These are phyloP conservation scores for Chelonia mydas DNA, from an alignment of 2,797 vertebrate genomes.

Conservation along the genomic window DNA sequence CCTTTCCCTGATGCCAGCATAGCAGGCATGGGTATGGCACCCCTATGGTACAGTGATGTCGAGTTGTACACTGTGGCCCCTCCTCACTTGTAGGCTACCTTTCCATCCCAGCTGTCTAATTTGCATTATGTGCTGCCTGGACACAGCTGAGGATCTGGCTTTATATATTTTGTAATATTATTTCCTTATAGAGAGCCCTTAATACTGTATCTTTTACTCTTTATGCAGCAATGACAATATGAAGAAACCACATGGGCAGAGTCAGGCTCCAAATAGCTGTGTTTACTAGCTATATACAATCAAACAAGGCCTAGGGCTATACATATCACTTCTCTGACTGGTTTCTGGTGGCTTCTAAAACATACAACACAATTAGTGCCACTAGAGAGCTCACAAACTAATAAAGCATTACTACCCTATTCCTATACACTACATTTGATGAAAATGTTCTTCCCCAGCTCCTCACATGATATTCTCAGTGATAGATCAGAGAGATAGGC, in stretches of 20 bases:
- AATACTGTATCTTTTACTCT: neutral
- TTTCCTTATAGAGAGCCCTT: neutral
- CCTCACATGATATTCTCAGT: neutral
- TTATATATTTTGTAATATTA: neutral
- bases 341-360: neutral
- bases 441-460: fast-evolving
- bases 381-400: neutral
- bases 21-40: neutral
- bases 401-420: neutral
- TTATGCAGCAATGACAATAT: neutral
- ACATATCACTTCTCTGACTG: neutral
- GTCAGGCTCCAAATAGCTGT: neutral
- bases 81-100: neutral
- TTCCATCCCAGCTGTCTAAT: neutral
- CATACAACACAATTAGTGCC: neutral
- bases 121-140: neutral
- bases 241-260: neutral
- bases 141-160: neutral
- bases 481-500: fast-evolving
- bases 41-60: neutral
- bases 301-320: neutral
- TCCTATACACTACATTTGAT: neutral
- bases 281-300: neutral
- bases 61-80: neutral
- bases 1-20: neutral